Base-by-base conservation (phyloP, 2,113 vertebrate species). In the Tachysurus vachellii region DNA sequence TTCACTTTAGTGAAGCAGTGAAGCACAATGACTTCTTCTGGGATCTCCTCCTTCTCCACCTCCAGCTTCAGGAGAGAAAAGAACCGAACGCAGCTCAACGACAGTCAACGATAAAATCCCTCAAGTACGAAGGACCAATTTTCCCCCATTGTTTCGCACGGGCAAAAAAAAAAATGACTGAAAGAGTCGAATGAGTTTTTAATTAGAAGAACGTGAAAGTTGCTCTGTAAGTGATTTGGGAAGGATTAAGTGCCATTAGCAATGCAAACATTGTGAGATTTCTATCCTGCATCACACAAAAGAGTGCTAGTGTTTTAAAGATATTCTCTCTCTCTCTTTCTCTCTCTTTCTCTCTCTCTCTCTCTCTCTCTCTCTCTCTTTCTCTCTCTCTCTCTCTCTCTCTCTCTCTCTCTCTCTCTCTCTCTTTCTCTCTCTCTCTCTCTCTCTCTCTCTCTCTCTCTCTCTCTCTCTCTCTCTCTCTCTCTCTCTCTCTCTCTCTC, bases 141-240 rank as follows among this genome's bases (percentile, higher is more conserved):
- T 64, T 61, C 44, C 47, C n/a, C 36, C 13, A 83, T 75, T 82
- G 64, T 73, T 59, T 85, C 42, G 4, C n/a, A 66, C 19, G 7
- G 28, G 5, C 2, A 9, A 28, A 19, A 19, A 86, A 86, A 80
- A 61, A 57, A 8, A 36, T 36, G 26, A 28, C 10, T 31, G 73
- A 71, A 73, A 61, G 28, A 82, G 44, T 42, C 21, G 42, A 56
- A 79, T 64, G 85, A n/a, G 57, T 28, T 77, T 83, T 84, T 87
- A 87, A 89, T 73, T 36, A 75, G 44, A 85, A 85, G 53, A 84
- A 61, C 64, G 71, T 80, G 62, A 71, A 56, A 88, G 53, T 85
- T 71, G 79, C 86, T 28, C 79, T 61, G 79, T 82, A 79, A 87
- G 82, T 73, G 86, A 87, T 70, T 80, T 82, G 44, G 47, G 5